Evolutionary conservation across 2,888 invertebrate genomes (phyloP).

Genomic region (Polia nebulosa): DNA sequence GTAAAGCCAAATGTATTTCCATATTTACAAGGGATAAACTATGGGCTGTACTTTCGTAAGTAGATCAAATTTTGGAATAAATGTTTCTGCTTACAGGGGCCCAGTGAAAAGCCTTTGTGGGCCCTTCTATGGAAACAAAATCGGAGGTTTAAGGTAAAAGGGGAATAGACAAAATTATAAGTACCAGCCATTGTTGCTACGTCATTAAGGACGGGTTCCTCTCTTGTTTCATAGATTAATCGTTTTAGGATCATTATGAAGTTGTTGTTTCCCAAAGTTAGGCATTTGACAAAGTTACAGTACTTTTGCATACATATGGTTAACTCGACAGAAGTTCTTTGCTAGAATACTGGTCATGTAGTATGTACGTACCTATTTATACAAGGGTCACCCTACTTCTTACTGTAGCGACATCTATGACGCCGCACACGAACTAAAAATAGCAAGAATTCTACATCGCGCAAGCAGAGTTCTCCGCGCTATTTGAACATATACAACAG

Average conservation of each 20-base stretch:
- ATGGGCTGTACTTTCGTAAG: constrained; percentile 64
- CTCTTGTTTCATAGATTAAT: not conserved
- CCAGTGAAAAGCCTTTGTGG: constrained; percentile 58
- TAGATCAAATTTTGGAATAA: constrained; percentile 69
- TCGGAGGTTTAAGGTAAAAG: constrained; percentile 52
- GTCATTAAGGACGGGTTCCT: constrained; percentile 1
- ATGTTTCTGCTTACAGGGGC: constrained; percentile 58
- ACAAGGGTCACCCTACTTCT: too few relatives aligned
- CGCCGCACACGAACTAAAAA: too few relatives aligned
- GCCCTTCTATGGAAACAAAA: constrained; percentile 50
- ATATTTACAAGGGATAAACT: constrained; percentile 70
- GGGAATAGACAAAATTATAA: constrained; percentile 36
- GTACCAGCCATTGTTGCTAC: constrained; percentile 1
- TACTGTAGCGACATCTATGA: too few relatives aligned
- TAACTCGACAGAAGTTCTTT: not conserved
- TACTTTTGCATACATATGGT: not conserved
- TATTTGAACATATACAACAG: too few relatives aligned
- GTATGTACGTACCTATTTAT: not conserved
- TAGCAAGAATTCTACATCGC: too few relatives aligned
- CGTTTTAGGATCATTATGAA: not conserved
- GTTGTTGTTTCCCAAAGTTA: not conserved
- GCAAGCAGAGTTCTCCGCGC: too few relatives aligned
- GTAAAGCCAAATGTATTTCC: constrained; percentile 57
- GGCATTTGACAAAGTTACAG: not conserved
- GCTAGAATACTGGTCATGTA: not conserved